phyloP scores from a whole-genome alignment of 2,888 invertebrate species.

The Ypsolopha scabrella region DNA sequence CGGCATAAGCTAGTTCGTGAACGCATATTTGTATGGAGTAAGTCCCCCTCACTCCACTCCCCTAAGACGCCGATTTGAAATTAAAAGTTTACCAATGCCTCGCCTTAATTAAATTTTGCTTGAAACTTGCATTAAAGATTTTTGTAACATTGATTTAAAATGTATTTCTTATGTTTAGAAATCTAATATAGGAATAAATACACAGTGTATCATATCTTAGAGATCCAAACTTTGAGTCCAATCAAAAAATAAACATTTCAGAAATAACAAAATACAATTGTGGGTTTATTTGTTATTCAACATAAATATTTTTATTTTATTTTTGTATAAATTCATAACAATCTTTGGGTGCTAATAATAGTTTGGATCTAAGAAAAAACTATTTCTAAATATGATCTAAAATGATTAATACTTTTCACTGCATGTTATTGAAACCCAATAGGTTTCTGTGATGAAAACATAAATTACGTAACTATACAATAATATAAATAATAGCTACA shows the following conservation, averaged over 20 bases:
- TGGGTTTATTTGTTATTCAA: conserved; percentile 66
- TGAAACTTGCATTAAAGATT: too few species aligned
- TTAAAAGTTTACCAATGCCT: too few species aligned
- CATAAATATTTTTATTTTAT: conserved; percentile 49
- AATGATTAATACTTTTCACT: background rate
- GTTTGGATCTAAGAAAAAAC: conserved; percentile 40
- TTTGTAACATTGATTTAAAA: too few species aligned
- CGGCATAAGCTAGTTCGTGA: too few species aligned
- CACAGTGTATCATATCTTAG: conserved; percentile 11
- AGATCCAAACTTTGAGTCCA: conserved; percentile 42
- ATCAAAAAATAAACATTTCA: conserved; percentile 26
- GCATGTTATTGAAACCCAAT: too few species aligned
- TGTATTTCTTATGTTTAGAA: background rate
- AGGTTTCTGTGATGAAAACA: too few species aligned
- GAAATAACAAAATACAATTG: conserved; percentile 15
- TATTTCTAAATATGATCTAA: conserved; percentile 2
- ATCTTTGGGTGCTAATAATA: conserved; percentile 66
- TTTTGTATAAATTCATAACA: conserved; percentile 66
- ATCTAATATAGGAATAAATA: conserved; percentile 8
- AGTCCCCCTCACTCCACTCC: too few species aligned
- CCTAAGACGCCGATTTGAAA: too few species aligned
- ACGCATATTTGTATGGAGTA: too few species aligned
- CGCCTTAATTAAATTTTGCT: too few species aligned
- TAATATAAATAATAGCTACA: too few species aligned
- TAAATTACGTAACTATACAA: too few species aligned